Evolutionary conservation across 2,113 vertebrate genomes (phyloP).

Genomic region (Chroicocephalus ridibundus): DNA sequence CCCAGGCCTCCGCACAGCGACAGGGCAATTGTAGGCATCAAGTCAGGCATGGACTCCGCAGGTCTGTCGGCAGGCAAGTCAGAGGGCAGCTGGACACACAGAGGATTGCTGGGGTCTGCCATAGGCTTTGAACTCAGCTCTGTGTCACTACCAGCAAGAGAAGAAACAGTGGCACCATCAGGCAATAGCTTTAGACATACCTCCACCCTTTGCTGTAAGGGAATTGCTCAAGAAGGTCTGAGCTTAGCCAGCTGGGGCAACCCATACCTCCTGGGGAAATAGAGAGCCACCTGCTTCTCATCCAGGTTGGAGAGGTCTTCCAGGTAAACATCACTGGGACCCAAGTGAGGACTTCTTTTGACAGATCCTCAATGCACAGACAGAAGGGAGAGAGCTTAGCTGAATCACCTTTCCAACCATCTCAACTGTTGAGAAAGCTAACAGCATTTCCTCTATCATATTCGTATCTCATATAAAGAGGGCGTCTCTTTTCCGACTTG

Average conservation of each 20-base stretch:
- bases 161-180: background rate
- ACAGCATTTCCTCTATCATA: background rate
- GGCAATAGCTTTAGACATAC: background rate
- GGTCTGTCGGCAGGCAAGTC: slow-evolving; percentile 54
- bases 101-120: slow-evolving; percentile 60
- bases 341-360: slow-evolving; percentile 77
- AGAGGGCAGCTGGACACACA: slow-evolving; percentile 67
- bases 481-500: background rate
- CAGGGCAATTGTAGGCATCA: slow-evolving; percentile 73
- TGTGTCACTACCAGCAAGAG: slow-evolving; percentile 68
- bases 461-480: background rate
- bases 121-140: slow-evolving; percentile 59
- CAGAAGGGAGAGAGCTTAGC: background rate
- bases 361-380: slow-evolving; percentile 40
- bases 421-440: fast-evolving
- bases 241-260: background rate
- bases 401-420: background rate
- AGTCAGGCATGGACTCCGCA: slow-evolving; percentile 63
- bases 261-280: slow-evolving; percentile 84
- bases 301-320: slow-evolving; percentile 81
- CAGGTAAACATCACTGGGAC: slow-evolving; percentile 82
- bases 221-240: background rate
- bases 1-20: slow-evolving; percentile 88
- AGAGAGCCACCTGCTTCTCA: slow-evolving; percentile 80
- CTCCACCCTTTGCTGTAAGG: background rate